A percentile compares a stretch with the other conserved stretches of the same genome.
phyloP scores from a whole-genome alignment of 2,113 vertebrate species.

The Lynx canadensis region DNA sequence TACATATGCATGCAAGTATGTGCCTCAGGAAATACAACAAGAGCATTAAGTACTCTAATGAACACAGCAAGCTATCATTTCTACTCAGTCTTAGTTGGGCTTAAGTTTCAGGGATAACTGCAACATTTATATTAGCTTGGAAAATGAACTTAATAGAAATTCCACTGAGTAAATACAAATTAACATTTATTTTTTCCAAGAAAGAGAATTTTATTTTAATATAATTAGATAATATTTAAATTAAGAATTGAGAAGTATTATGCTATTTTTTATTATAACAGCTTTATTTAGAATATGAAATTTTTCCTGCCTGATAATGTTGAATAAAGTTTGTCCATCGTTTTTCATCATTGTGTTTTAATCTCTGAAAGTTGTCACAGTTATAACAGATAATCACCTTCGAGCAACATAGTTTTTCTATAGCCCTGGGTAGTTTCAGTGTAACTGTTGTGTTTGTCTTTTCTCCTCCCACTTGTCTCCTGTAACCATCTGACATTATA shows the following conservation, averaged over 20 bases:
- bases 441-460: not conserved
- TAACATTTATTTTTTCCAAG: not conserved
- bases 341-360: not conserved
- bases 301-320: not conserved
- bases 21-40: constrained; percentile 23
- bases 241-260: not conserved
- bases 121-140: constrained; percentile 4
- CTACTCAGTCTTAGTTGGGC: not conserved
- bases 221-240: constrained; percentile 9
- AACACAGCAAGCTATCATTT: constrained; percentile 48
- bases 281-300: not conserved
- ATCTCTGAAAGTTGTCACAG: not conserved
- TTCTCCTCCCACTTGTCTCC: not conserved
- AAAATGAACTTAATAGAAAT: constrained; percentile 13
- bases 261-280: not conserved
- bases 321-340: not conserved
- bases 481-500: not conserved
- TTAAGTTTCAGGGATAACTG: not conserved
- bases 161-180: not conserved
- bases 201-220: not conserved
- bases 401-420: not conserved
- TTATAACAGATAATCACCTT: not conserved
- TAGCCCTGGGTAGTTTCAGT: not conserved
- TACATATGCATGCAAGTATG: not conserved
- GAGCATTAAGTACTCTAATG: not conserved